Percentiles rank a stretch among this genome's conserved stretches.
Conservation (phyloP, 64 coral and sea anemone genomes). For the Pocillopora damicornis region DNA sequence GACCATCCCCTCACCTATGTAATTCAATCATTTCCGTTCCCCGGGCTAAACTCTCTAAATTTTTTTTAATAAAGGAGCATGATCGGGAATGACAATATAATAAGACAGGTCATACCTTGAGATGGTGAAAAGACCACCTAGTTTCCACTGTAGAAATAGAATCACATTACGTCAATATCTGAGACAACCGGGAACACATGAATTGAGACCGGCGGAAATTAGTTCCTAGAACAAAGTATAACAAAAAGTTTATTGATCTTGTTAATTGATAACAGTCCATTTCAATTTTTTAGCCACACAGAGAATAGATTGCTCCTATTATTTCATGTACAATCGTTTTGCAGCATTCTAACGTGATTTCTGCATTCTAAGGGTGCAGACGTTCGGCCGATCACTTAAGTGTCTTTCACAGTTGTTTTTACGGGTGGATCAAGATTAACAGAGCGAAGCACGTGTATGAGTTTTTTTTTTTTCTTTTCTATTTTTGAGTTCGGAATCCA, state of each 20-base stretch:
- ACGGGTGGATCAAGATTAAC: not conserved
- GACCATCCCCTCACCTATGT: not conserved
- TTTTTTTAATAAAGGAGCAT: not conserved
- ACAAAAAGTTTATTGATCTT: not conserved
- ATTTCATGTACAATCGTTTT: not conserved
- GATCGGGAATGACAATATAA: not conserved
- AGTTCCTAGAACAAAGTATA: not conserved
- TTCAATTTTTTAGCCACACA: not conserved
- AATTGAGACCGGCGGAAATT: not conserved
- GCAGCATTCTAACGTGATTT: not conserved
- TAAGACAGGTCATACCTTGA: not conserved
- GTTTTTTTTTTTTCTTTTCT: not conserved
- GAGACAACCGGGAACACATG: not conserved
- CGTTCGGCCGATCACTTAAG: not conserved
- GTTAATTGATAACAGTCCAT: not conserved
- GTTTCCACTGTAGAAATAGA: not conserved
- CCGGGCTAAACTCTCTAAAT: not conserved
- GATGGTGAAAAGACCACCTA: not conserved
- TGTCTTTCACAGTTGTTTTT: not conserved
- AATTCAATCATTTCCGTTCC: not conserved
- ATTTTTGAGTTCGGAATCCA: not conserved
- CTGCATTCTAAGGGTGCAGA: not conserved
- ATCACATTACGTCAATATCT: constrained; percentile 16
- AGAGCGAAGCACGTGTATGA: not conserved
- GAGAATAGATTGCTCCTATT: not conserved